A percentile compares a stretch with the other conserved stretches of the same genome.
Evolutionary conservation across 2,113 vertebrate species (phyloP).

Genomic region (Burhinus bistriatus): DNA sequence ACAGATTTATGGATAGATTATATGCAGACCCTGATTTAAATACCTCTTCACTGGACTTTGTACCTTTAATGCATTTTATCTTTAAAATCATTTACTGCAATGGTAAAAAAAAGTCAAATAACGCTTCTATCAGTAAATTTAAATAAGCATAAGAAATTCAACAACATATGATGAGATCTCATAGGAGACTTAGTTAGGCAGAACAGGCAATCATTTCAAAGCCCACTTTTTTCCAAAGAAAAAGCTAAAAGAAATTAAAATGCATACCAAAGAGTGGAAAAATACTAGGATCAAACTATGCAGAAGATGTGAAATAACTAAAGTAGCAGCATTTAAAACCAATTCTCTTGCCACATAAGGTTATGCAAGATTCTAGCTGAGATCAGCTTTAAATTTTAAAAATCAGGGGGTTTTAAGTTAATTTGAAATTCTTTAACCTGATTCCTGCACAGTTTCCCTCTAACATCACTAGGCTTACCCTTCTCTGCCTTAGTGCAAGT

Average conservation of each 20-base stretch:
- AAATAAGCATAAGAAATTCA: neutral
- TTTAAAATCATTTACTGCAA: neutral
- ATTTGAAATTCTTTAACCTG: neutral
- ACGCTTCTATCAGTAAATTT: neutral
- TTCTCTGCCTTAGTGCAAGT: neutral
- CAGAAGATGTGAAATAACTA: neutral
- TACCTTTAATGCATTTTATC: neutral
- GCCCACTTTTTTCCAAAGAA: neutral
- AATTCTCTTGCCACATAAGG: neutral
- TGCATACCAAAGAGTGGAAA: neutral
- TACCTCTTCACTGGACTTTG: neutral
- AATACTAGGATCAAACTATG: neutral
- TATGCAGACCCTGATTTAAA: neutral
- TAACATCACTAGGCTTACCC: neutral
- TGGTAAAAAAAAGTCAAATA: neutral
- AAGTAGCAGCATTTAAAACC: neutral
- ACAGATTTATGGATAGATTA: neutral
- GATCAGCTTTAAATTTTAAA: neutral
- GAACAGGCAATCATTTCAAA: neutral
- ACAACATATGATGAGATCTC: neutral
- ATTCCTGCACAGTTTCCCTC: neutral
- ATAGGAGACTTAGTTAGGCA: neutral
- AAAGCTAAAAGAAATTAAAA: neutral
- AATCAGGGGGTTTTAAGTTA: accelerated
- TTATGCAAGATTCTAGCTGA: neutral